Evolutionary conservation across 1,140 invertebrate species (phyloP).

Genomic region (Tenebrio molitor): DNA sequence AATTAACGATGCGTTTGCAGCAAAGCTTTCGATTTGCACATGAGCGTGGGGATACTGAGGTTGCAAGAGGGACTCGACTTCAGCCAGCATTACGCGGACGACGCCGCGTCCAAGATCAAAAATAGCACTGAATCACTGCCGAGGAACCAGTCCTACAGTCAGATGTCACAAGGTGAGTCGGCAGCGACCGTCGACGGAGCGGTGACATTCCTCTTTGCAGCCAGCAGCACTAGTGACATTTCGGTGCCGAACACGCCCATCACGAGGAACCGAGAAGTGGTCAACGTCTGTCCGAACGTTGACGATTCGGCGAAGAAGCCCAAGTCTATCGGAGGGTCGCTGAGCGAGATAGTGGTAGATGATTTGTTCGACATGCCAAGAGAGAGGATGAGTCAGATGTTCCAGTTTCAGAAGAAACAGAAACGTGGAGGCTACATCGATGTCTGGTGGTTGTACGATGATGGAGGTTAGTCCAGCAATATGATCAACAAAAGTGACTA

Average conservation of each 20-base stretch:
- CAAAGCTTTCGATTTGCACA: constrained; percentile 92
- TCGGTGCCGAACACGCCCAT: constrained; percentile 71
- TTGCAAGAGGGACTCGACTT: constrained; percentile 86
- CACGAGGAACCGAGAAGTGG: constrained; percentile 67
- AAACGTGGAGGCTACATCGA: constrained; percentile 86
- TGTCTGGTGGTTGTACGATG: constrained; percentile 99
- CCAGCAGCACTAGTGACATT: constrained; percentile 77
- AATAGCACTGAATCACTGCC: constrained; percentile 65
- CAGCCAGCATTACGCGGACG: constrained; percentile 63
- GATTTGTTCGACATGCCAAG: constrained; percentile 70
- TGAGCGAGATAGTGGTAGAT: constrained; percentile 51
- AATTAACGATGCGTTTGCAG: constrained; percentile 69
- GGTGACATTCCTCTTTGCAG: constrained; percentile 63
- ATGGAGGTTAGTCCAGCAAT: constrained; percentile 78
- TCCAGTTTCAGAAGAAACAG: constrained; percentile 82
- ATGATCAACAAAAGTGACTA: too few species aligned
- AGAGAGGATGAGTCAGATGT: constrained; percentile 72
- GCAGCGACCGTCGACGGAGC: constrained; percentile 22
- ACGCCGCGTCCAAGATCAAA: constrained; percentile 52
- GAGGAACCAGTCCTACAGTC: constrained; percentile 74
- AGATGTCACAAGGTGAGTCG: constrained; percentile 76
- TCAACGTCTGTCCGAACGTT: constrained; percentile 68
- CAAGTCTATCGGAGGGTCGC: constrained; percentile 49
- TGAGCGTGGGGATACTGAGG: constrained; percentile 90
- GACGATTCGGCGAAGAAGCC: constrained; percentile 60